Conservation (phyloP, 2,797 vertebrate genomes). For the Hirundo rustica region DNA sequence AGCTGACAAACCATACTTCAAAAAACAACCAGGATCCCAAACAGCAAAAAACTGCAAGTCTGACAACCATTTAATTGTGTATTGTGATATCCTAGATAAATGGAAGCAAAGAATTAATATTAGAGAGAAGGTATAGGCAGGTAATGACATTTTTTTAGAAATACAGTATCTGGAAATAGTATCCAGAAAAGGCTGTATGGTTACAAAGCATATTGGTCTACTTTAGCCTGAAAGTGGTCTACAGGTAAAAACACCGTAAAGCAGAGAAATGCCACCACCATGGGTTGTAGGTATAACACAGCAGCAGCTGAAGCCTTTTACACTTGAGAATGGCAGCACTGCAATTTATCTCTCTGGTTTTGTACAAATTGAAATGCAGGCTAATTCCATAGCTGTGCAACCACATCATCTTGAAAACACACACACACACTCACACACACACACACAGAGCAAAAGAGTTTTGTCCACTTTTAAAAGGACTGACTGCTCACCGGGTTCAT, state of each 20-base stretch:
- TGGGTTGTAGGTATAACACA: neutral
- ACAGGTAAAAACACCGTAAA: neutral
- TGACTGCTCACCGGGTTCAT: neutral
- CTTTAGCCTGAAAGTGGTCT: neutral
- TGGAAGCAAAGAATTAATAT: neutral
- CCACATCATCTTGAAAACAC: neutral
- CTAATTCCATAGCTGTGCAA: neutral
- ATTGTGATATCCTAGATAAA: neutral
- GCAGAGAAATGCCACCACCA: neutral
- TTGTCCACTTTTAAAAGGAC: neutral
- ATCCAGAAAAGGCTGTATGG: neutral
- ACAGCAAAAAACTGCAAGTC: neutral
- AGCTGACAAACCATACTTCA: neutral
- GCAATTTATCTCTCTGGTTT: neutral
- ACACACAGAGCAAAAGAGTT: neutral
- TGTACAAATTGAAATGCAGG: neutral
- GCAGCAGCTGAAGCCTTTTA: neutral
- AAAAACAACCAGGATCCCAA: neutral
- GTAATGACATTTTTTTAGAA: neutral
- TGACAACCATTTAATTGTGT: rapidly evolving
- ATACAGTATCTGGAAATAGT: neutral
- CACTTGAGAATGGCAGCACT: neutral
- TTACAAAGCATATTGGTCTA: neutral
- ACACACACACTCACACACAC: neutral
- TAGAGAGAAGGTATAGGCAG: neutral